phyloP scores from a whole-genome alignment of 2,888 invertebrate genomes.

The Eupithecia vulgata region DNA sequence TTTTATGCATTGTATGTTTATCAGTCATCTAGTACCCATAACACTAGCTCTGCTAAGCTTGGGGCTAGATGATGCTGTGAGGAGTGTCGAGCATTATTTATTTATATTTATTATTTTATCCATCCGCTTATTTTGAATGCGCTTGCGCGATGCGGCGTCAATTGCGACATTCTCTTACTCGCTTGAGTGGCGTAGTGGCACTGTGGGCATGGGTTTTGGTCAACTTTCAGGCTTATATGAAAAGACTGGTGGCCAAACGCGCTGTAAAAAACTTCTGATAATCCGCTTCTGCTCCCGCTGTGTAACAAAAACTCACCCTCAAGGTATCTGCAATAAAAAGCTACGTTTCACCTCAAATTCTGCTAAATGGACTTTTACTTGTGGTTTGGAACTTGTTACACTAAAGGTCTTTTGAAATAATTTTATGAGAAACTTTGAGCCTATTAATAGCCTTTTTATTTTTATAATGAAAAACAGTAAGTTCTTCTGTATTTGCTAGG shows the following conservation, averaged over 20 bases:
- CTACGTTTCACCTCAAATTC: constrained; percentile 38
- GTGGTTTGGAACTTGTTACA: constrained; percentile 41
- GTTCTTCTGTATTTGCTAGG: background rate
- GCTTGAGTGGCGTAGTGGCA: no score
- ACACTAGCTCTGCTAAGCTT: no score
- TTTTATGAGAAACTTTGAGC: background rate
- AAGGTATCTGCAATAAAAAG: constrained; percentile 42
- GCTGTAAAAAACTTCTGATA: background rate
- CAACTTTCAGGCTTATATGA: background rate
- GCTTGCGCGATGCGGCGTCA: background rate
- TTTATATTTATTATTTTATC: no score
- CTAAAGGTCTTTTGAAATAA: constrained; percentile 23
- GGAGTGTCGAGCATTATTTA: no score
- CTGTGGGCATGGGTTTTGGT: background rate
- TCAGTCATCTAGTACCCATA: no score
- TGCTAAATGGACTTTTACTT: constrained; percentile 46
- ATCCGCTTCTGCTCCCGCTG: background rate
- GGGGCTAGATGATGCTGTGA: no score
- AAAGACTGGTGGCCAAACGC: background rate
- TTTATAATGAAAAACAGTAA: background rate
- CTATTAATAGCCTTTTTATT: background rate
- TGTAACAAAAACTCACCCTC: background rate
- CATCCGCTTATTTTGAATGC: background rate
- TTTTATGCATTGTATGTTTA: no score
- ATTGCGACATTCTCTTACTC: background rate